These are phyloP conservation scores for Schizotus pectinicornis DNA, from an alignment of 2,888 invertebrate genomes.

Conservation along the genomic window DNA sequence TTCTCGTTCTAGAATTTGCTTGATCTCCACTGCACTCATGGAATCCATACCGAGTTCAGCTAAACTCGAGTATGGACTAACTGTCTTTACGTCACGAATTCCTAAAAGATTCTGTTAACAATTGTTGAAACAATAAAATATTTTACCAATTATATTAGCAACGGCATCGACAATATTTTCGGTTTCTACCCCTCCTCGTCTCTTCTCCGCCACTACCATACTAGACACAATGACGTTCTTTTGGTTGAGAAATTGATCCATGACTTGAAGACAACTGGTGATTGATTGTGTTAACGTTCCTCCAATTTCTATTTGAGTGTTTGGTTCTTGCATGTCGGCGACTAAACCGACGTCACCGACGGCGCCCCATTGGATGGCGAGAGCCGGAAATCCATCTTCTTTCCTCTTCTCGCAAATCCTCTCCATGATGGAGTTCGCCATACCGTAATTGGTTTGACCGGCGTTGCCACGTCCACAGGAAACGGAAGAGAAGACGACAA, in stretches of 20 bases:
- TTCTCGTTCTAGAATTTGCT: constrained; percentile 9
- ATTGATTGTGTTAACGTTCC: constrained; percentile 73
- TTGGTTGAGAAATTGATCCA: constrained; percentile 74
- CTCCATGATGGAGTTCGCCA: constrained; percentile 88
- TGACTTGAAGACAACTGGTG: constrained; percentile 64
- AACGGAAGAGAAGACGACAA: constrained; percentile 91
- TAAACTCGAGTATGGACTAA: constrained; percentile 57
- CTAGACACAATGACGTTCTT: constrained; percentile 67
- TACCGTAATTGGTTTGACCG: constrained; percentile 89
- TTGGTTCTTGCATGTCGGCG: constrained; percentile 60
- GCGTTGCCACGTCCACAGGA: constrained; percentile 92
- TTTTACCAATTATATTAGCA: constrained; percentile 38
- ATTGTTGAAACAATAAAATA: too few relatives aligned
- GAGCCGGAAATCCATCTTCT: constrained; percentile 73
- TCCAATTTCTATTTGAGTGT: constrained; percentile 54
- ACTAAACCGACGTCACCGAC: constrained; percentile 81
- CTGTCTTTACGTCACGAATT: constrained; percentile 43
- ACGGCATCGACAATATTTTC: constrained; percentile 75
- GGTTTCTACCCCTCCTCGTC: constrained; percentile 58
- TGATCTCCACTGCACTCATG: constrained; percentile 73
- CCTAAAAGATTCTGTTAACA: constrained; percentile 42
- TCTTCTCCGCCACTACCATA: constrained; percentile 82
- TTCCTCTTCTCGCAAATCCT: constrained; percentile 79
- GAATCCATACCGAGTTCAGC: constrained; percentile 76
- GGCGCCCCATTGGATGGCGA: constrained; percentile 93